Conservation (phyloP, 2,113 vertebrate genomes). For the Macquaria ambigua region DNA sequence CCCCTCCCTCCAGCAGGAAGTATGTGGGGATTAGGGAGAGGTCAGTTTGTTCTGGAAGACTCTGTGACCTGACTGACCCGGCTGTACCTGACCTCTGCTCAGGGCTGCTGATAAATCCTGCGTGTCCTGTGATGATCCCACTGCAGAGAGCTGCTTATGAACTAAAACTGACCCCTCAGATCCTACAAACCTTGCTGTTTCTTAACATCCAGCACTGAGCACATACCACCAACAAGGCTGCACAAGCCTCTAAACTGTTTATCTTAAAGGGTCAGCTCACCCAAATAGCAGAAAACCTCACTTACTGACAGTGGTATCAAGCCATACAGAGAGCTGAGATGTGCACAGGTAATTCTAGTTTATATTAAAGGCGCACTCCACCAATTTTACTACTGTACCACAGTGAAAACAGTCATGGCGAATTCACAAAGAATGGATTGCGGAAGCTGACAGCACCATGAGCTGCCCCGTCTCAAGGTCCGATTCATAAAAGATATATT, state of each 20-base stretch:
- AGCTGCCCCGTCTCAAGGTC: too few relatives aligned
- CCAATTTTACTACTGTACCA: not conserved
- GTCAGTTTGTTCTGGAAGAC: slow-evolving; percentile 56
- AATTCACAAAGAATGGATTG: too few relatives aligned
- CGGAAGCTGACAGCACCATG: too few relatives aligned
- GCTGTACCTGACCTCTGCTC: slow-evolving; percentile 27
- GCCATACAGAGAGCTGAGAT: not conserved
- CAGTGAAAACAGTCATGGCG: not conserved
- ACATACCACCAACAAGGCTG: not conserved
- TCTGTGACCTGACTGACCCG: not conserved
- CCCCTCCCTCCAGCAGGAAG: slow-evolving; percentile 34
- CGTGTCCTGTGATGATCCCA: not conserved
- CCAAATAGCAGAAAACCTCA: not conserved
- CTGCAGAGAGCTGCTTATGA: not conserved
- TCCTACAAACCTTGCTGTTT: not conserved
- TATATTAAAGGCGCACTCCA: not conserved
- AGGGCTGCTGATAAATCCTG: slow-evolving; percentile 40
- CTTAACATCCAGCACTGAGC: not conserved
- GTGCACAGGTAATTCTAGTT: not conserved
- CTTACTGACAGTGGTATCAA: not conserved
- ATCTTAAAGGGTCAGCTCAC: not conserved
- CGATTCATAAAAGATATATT: too few relatives aligned
- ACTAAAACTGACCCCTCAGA: not conserved
- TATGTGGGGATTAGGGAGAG: slow-evolving; percentile 14
- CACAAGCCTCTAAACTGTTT: not conserved